Evolutionary conservation across 2,888 invertebrate species (phyloP), one percentile per base, ranked within the genome.

Genomic region (Monochamus alternatus): DNA sequence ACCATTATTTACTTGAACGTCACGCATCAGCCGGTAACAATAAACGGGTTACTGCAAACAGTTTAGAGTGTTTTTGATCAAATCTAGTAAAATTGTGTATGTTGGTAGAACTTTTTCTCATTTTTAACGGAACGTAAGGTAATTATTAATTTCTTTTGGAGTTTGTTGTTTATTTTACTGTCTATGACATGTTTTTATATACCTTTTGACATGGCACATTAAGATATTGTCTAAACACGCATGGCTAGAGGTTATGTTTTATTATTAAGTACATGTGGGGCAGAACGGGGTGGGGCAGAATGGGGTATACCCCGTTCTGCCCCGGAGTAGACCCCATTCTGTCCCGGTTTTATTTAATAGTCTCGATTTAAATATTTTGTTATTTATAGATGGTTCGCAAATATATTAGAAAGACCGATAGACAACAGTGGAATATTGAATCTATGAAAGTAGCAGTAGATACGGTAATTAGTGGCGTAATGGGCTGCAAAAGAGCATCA

Each of bases 241-340:
- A 5, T 60, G 60, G 63, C 43, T 5, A 38, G 32, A 32, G 32
- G 63, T 38, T 63, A 38, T 63, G 63, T 63, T 63, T 38, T 22
- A 14, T 63, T 63, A 38, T 63, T 12, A 63, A 63, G 38, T 63
- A 38, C 38, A 38, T 63, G 63, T 38, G 63, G 32, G 63, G 63
- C 63, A 63, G 63, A 63, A 63, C 14, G 63, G 63, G 63, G 32
- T 63, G 63, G 63, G 38, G 63, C 38, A 63, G 12, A 63, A 63
- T 38, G 38, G 38, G 38, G 63, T 60, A 38, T 4, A 60, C 38
- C 43, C 38, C 38, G 38, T 63, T 63, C 12, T 32, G 38, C 63
- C 38, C 63, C 14, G 63, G 63, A 32, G 63, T 60, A 38, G 1
- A 60, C 38, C 43, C 43, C 43, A 38, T 63, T 63, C 12, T 5